Conservation (phyloP, 1,140 invertebrate species). For the Drosophila prosaltans region DNA sequence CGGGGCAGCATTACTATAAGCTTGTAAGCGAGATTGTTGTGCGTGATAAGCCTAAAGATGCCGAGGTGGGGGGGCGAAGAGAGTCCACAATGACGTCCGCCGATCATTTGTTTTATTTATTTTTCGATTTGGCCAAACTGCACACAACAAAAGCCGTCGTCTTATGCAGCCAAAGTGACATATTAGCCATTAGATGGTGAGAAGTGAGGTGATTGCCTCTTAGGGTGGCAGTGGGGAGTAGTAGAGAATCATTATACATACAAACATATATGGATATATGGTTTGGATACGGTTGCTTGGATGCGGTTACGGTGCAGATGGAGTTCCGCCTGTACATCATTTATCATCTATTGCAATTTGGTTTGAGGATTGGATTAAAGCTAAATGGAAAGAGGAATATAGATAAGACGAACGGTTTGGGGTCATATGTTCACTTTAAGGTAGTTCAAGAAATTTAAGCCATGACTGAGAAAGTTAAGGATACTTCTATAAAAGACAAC, state of each 20-base stretch:
- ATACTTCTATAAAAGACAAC: no score
- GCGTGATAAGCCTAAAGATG: conserved; percentile 56
- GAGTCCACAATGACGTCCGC: conserved; percentile 27
- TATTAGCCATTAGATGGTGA: conserved; percentile 63
- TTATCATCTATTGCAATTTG: conserved; percentile 79
- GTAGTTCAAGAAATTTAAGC: neutral
- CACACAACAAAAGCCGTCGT: conserved; percentile 27
- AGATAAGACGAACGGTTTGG: neutral
- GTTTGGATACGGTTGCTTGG: conserved; percentile 17
- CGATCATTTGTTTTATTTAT: conserved; percentile 79
- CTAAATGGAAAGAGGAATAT: neutral
- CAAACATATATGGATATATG: conserved; percentile 18
- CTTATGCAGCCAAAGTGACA: conserved; percentile 69
- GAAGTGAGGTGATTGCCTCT: conserved; percentile 15
- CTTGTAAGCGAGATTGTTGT: conserved; percentile 67
- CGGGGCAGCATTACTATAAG: conserved; percentile 37
- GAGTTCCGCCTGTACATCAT: conserved; percentile 61
- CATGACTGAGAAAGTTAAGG: no score
- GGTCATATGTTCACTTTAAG: conserved; percentile 33
- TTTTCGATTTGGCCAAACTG: conserved; percentile 71
- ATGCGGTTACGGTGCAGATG: conserved; percentile 59
- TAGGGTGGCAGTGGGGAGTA: neutral
- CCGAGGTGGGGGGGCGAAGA: neutral
- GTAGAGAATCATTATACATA: neutral
- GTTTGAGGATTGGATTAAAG: conserved; percentile 45